Base-by-base conservation (phyloP, 1,140 invertebrate species). In the Drosophila yakuba region DNA sequence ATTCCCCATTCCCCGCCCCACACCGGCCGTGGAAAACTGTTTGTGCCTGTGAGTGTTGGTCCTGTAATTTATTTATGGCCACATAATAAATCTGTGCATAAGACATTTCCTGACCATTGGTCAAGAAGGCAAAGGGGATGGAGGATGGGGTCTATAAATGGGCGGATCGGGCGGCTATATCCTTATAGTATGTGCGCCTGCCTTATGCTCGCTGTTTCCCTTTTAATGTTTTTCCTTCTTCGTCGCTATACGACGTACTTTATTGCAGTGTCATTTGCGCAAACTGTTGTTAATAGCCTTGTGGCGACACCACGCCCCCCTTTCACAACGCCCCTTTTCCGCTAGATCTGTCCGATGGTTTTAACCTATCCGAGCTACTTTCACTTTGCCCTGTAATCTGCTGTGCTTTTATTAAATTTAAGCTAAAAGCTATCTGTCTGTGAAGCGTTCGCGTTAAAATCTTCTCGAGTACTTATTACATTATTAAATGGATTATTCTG, bases 71-170 rank as follows among this genome's bases (percentile, higher is more conserved):
- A 88, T 88, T 89, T 89, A 88, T 88, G 76, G 83, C 83, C 83
- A 88, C 84, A 88, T 83, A 88, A 88, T 88, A 89, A 88, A 88
- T 88, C 83, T 88, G 80, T 76, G 80, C 83, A 83, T 80, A 88
- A 88, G 79, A 88, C 84, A 88, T 89, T 83, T 62, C 51, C 62
- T 55, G 72, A 67, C 68, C 68, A 43, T 20, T 28, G 68, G 64
- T 50, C 64, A 71, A 57, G 25, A 14, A 15, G 35, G 25, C 5
- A 41, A 8, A 14, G n/a, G 32, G 32, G n/a, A 1, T 43, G 35
- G 1, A 1, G 17, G 11, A 25, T 5, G 15, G 17, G 12, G 2
- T 39, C 11, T 39, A 14, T 39, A 39, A 39, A 35, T 48, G 17
- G 14, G 57, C 15, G 25, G 15, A 57, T 44, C 5, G 41, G 39